Evolutionary conservation across 2,888 invertebrate species (phyloP).

Genomic region (Trachelus stipa): DNA sequence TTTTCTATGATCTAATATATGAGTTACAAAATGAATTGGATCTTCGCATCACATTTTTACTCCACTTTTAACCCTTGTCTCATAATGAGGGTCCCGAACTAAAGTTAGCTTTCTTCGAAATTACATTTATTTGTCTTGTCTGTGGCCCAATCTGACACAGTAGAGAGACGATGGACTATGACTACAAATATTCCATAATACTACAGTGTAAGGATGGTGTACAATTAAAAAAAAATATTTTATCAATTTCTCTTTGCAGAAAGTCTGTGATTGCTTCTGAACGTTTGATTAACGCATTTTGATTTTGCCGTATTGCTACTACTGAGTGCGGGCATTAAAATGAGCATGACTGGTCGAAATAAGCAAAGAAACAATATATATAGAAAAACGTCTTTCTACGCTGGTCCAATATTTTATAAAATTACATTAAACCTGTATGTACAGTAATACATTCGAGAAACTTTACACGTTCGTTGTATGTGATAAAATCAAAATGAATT

Average conservation of each 20-base stretch:
- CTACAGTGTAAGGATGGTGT: not conserved
- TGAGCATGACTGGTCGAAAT: slow-evolving; percentile 1
- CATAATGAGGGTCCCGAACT: not conserved
- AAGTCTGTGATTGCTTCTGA: not conserved
- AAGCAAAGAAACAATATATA: slow-evolving; percentile 16
- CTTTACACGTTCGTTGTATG: not conserved
- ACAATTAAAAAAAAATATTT: not conserved
- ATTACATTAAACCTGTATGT: slow-evolving; percentile 14
- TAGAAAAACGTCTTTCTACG: slow-evolving; percentile 23
- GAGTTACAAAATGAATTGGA: too few species aligned
- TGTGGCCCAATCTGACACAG: not conserved
- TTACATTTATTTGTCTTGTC: not conserved
- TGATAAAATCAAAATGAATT: not conserved
- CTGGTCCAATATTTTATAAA: slow-evolving; percentile 28
- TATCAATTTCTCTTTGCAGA: not conserved
- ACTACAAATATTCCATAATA: not conserved
- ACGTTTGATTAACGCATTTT: not conserved
- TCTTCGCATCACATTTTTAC: not conserved
- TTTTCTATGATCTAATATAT: too few species aligned
- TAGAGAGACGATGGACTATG: not conserved
- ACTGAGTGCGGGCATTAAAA: not conserved
- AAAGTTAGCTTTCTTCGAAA: not conserved
- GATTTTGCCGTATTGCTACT: not conserved
- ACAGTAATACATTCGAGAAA: slow-evolving; percentile 11
- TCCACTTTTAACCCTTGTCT: not conserved